Base-by-base conservation (phyloP, 1,140 invertebrate genomes). In the Ceratina calcarata region DNA sequence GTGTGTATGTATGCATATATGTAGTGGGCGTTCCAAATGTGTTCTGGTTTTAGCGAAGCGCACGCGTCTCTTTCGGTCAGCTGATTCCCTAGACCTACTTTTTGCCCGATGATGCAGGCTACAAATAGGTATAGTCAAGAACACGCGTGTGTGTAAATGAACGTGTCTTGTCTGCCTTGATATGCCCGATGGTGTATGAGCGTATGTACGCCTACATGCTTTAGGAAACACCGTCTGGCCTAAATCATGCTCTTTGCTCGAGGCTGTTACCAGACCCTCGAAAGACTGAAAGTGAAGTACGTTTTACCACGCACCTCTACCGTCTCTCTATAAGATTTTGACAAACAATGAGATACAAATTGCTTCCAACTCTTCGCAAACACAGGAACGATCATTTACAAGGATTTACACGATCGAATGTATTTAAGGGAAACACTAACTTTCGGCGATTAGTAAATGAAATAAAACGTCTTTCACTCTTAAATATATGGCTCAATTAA, bases 1-100 rank as follows among this genome's bases (percentile, higher is more conserved):
- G 37, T 45, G 37, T 10, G 37, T 32, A 32, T 32, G 37, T 10
- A 45, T 45, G 37, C 10, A 45, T 45, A 10, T 45, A 10, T 10
- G 7, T 45, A 77, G 83, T 85, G 83, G 85, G 81, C 81, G 84
- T 86, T 73, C 77, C 71, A 83, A 82, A 61, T 62, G 78, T 74
- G 32, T 69, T 76, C 58, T 68, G 55, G 20, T 73, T 78, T 70
- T 57, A 60, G 51, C 37, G 78, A 61, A 82, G 88, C 90, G 90
- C 90, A 91, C 79, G 83, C 90, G 89, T 84, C 69, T 82, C 82
- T 79, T 82, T 83, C 87, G 80, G 86, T 88, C 90, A 91, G 90
- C 90, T 90, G 90, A 89, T 90, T 89, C 89, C 90, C 90, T 90
- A 90, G 90, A 91, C 90, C 90, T 90, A 91, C 88, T 90, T 91